These are phyloP conservation scores for Cariama cristata DNA, from an alignment of 2,113 vertebrate genomes.

Conservation along the genomic window DNA sequence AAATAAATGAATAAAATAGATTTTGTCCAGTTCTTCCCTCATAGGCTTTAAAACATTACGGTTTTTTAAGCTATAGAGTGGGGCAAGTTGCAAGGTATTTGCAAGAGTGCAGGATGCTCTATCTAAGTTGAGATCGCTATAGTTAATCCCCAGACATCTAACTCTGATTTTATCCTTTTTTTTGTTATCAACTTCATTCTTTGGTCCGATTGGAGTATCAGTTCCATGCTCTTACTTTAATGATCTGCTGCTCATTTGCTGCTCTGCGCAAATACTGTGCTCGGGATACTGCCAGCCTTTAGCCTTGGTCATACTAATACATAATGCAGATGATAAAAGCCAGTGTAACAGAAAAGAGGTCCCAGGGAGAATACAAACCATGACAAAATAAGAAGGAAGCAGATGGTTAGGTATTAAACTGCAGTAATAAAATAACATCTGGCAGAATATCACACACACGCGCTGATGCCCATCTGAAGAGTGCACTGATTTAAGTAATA, in stretches of 20 bases:
- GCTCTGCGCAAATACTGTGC: neutral
- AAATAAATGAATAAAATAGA: neutral
- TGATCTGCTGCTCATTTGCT: slow-evolving; percentile 7
- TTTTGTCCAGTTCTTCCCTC: neutral
- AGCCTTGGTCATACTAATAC: slow-evolving; percentile 32
- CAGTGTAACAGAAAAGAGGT: slow-evolving; percentile 57
- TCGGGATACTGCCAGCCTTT: neutral
- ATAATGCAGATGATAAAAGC: slow-evolving; percentile 66
- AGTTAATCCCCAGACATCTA: neutral
- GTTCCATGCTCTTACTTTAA: neutral
- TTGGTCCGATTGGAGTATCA: neutral
- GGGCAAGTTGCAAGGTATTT: neutral
- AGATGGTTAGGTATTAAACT: slow-evolving; percentile 76
- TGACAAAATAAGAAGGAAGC: slow-evolving; percentile 69
- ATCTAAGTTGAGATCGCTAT: neutral
- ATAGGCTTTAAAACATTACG: neutral
- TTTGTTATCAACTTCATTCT: neutral
- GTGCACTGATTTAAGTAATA: slow-evolving; percentile 77
- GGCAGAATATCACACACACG: slow-evolving; percentile 55
- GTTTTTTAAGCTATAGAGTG: neutral
- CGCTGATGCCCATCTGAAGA: slow-evolving; percentile 68
- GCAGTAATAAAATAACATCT: slow-evolving; percentile 73
- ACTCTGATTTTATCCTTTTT: neutral
- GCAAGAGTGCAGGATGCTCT: neutral
- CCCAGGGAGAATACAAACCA: slow-evolving; percentile 65